phyloP scores from a whole-genome alignment of 37 sponge, comb jelly and placozoan genomes.

The Bolinopsis microptera region DNA sequence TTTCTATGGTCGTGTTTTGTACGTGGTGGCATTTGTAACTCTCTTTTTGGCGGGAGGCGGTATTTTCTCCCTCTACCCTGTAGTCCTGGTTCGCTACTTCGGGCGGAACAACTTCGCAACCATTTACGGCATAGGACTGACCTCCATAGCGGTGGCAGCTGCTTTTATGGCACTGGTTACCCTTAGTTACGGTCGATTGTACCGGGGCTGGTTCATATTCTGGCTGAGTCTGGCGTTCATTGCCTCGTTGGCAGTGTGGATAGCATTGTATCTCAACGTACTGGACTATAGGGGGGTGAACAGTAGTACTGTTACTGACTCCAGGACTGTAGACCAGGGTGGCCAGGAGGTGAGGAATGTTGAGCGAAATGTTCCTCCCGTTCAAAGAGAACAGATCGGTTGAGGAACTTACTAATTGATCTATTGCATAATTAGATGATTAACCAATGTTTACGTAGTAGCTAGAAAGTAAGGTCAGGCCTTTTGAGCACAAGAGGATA shows the following conservation, averaged over 20 bases:
- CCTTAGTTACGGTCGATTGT: neutral
- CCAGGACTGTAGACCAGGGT: constrained; percentile 32
- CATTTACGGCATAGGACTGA: constrained; percentile 23
- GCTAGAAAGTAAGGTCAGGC: too few species aligned
- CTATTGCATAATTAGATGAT: too few species aligned
- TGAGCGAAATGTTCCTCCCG: constrained; percentile 9
- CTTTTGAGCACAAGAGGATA: too few species aligned
- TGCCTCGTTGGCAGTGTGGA: neutral
- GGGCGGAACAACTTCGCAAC: constrained; percentile 21
- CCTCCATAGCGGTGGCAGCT: constrained; percentile 20
- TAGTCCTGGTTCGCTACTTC: constrained; percentile 3
- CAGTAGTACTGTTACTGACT: neutral
- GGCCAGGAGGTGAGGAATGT: neutral
- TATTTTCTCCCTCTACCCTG: constrained; percentile 19
- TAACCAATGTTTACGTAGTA: too few species aligned
- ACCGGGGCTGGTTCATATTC: constrained; percentile 2
- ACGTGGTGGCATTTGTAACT: neutral
- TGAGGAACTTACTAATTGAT: too few species aligned
- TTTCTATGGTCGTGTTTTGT: neutral
- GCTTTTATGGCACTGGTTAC: neutral
- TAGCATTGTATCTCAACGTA: neutral
- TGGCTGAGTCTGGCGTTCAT: neutral
- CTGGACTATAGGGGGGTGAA: neutral
- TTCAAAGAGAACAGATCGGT: neutral
- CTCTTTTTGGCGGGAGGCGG: constrained; percentile 15